phyloP scores from a whole-genome alignment of 2,797 vertebrate species.

The Petrocephalus sullivani region DNA sequence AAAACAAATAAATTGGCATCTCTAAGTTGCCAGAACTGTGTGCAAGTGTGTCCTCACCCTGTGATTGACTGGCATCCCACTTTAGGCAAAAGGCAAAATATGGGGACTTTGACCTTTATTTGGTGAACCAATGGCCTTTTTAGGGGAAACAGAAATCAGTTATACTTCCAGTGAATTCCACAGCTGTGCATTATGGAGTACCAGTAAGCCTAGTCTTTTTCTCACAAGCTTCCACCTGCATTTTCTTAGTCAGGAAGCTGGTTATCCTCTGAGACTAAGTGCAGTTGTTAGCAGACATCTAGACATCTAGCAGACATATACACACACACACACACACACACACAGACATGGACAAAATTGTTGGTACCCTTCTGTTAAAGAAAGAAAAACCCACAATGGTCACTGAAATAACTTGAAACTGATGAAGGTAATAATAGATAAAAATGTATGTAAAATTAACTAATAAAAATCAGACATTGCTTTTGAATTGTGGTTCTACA shows the following conservation, averaged over 20 bases:
- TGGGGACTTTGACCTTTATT: not conserved
- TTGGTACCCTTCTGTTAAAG: no score
- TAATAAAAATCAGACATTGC: no score
- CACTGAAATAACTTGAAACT: no score
- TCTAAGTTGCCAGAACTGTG: not conserved
- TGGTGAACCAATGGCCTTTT: not conserved
- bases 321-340: no score
- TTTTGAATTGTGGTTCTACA: no score
- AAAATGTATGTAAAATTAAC: no score
- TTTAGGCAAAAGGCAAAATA: not conserved
- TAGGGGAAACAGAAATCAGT: constrained; percentile 47
- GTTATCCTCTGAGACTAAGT: constrained; percentile 36
- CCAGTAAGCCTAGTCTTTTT: constrained; percentile 26
- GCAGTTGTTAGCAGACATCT: constrained; percentile 30
- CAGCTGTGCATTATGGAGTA: not conserved
- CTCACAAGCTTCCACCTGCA: constrained; percentile 47
- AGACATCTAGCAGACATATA: no score
- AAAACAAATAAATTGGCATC: not conserved
- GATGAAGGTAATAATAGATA: no score
- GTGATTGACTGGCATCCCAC: not conserved
- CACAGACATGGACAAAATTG: no score
- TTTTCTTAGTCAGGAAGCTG: constrained; percentile 28
- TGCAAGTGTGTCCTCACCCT: not conserved
- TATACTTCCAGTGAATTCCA: not conserved
- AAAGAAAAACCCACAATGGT: no score